phyloP scores from a whole-genome alignment of 2,888 invertebrate species.

The Perdita meconis region DNA sequence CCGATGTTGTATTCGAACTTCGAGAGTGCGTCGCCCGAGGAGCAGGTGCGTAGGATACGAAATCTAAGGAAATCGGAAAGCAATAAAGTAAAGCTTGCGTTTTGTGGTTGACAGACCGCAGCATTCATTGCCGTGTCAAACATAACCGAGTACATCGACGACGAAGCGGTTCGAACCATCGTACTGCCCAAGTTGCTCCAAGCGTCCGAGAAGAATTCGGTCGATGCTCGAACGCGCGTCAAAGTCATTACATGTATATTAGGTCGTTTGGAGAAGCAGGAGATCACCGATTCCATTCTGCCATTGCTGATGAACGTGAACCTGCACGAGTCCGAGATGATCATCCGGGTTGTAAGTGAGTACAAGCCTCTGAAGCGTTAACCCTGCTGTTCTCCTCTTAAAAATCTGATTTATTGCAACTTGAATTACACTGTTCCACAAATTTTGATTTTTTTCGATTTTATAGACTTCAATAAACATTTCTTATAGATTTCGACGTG shows the following conservation, averaged over 20 bases:
- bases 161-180: constrained; percentile 91
- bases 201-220: constrained; percentile 91
- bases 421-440: too few species aligned
- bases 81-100: neutral
- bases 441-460: too few species aligned
- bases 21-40: constrained; percentile 94
- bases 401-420: too few species aligned
- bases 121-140: constrained; percentile 94
- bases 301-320: constrained; percentile 94
- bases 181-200: constrained; percentile 93
- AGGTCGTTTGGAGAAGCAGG: constrained; percentile 92
- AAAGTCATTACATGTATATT: constrained; percentile 92
- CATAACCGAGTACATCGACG: constrained; percentile 93
- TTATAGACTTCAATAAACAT: too few species aligned
- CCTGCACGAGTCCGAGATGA: constrained; percentile 94
- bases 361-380: too few species aligned
- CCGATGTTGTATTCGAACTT: constrained; percentile 94
- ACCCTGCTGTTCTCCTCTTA: too few species aligned
- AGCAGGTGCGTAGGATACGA: constrained; percentile 88
- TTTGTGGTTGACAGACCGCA: constrained; percentile 88
- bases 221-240: constrained; percentile 92
- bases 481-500: too few species aligned
- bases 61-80: neutral
- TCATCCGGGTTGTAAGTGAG: constrained; percentile 97
- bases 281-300: constrained; percentile 95